Base-by-base conservation (phyloP, 1,140 invertebrate species). In the Bombus pyrosoma region DNA sequence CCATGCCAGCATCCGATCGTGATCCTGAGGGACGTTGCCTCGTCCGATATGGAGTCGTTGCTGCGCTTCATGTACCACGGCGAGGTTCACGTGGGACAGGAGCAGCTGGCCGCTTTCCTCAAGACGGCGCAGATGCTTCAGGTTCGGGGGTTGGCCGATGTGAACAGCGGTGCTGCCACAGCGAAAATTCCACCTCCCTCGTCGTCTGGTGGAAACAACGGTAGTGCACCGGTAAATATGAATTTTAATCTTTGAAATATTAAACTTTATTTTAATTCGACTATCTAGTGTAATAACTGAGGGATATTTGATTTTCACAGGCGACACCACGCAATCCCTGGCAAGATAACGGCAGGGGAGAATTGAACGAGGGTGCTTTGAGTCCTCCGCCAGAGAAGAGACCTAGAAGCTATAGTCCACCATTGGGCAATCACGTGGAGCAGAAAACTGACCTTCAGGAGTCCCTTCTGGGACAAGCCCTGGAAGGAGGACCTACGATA, bases 31-130 rank as follows among this genome's bases (percentile, higher is more conserved):
- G 98, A 99, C 94, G 98, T 99, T 6, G 96, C 97, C 81, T 97
- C 98, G 91, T 97, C 98, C 91, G 98, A 98, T 92, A 98, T 99
- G 96, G 98, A 98, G 93, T 98, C 98, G 89, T 96, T 99, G 86
- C 96, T 99, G 85, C 97, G 98, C 93, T 99, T 99, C 95, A 99
- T 99, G 98, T 99, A 99, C 94, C 98, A 98, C 94, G 98, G 98
- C 68, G 98, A 99, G 95, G 98, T 99, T 8, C 97, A 98, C 94
- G 98, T 99, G 86, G 97, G 98, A 72, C 98, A 99, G 93, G 98
- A 98, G 91, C 98, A 98, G 91, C 95, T 99, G 87, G 96, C 97
- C 80, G 97, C 98, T 91, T 98, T 99, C 94, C 96, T 99, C 83
- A 97, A 98, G 94, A 98, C 98, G 66, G 98, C 98, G 41, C 98